phyloP scores from a whole-genome alignment of 2,888 invertebrate genomes.

The Acronicta psi region DNA sequence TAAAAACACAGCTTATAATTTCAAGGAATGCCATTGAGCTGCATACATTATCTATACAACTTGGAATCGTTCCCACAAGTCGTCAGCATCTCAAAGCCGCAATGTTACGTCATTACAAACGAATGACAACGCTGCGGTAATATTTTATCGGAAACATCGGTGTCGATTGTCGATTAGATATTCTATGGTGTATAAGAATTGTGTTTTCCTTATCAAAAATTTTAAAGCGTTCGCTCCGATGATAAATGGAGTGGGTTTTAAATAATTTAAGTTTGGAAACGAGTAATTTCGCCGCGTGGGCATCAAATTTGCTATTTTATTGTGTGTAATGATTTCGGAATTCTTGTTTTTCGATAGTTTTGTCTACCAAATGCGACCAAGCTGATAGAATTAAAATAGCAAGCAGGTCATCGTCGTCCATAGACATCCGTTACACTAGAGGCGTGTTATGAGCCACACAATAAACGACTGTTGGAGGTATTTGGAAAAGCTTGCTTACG shows the following conservation, averaged over 20 bases:
- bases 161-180: conserved; percentile 40
- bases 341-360: too few species aligned
- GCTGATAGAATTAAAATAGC: too few species aligned
- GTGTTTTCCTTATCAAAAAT: conserved; percentile 5
- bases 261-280: too few species aligned
- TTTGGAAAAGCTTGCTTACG: too few species aligned
- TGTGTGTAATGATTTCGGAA: too few species aligned
- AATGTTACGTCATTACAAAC: conserved; percentile 54
- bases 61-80: conserved; percentile 54
- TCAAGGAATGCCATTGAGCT: conserved; percentile 13
- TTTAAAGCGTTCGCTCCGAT: not conserved
- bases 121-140: conserved; percentile 58
- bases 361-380: too few species aligned
- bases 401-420: too few species aligned
- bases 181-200: not conserved
- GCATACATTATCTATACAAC: conserved; percentile 24
- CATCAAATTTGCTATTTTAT: too few species aligned
- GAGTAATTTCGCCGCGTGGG: too few species aligned
- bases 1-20: not conserved
- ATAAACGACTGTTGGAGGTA: too few species aligned
- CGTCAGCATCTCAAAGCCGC: conserved; percentile 41
- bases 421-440: too few species aligned
- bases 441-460: too few species aligned
- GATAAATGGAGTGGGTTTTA: not conserved
- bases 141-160: conserved; percentile 52